These are phyloP conservation scores for Heliconius hewitsoni DNA, from an alignment of 1,140 invertebrate genomes.

Conservation along the genomic window DNA sequence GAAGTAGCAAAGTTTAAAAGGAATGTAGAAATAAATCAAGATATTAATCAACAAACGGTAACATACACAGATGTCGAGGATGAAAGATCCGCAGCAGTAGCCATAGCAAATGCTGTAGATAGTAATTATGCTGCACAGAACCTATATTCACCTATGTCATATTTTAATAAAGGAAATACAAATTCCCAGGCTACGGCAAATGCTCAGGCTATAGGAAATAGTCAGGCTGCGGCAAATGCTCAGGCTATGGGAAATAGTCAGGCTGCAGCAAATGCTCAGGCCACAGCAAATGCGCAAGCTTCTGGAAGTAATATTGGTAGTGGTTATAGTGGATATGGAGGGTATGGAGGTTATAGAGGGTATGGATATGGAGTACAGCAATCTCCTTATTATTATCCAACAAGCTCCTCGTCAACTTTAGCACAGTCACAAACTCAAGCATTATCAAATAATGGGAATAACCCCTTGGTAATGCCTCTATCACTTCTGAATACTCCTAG, in stretches of 20 bases:
- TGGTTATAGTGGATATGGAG: neutral
- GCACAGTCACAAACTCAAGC: neutral
- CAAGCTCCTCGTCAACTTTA: too few relatives aligned
- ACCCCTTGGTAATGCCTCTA: neutral
- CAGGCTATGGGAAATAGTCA: neutral
- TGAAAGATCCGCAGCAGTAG: neutral
- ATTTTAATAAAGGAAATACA: neutral
- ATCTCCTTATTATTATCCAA: neutral
- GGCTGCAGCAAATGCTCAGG: constrained; percentile 7
- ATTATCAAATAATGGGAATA: neutral
- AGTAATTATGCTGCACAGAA: neutral
- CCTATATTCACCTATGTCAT: neutral
- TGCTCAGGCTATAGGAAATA: neutral
- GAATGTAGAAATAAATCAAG: neutral
- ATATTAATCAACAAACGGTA: neutral
- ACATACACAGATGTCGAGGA: neutral
- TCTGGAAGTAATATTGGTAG: neutral
- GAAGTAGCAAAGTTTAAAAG: neutral
- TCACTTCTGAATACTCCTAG: neutral
- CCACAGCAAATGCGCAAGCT: neutral
- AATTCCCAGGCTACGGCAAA: neutral
- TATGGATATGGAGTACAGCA: neutral
- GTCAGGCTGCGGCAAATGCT: constrained; percentile 2
- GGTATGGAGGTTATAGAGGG: neutral
- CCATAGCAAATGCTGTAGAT: neutral